Percentiles rank a stretch among this genome's conserved stretches.
Conservation (phyloP, 2,113 vertebrate genomes). For the Tamias sibiricus region DNA sequence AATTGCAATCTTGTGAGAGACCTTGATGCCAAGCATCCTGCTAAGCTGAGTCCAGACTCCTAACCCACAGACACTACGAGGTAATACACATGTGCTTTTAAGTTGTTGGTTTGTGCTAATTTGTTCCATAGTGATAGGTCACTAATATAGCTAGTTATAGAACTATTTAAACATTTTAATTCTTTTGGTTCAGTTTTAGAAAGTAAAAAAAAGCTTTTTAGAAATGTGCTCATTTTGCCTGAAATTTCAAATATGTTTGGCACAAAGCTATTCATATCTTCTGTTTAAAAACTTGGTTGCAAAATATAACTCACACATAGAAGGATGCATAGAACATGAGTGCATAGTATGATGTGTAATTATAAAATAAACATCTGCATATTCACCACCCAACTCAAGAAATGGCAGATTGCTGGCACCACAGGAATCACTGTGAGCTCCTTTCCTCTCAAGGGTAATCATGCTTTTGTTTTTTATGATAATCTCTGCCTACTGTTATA, state of each 20-base stretch:
- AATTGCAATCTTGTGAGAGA: not conserved
- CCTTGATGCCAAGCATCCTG: not conserved
- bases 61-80: not conserved
- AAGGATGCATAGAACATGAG: conserved; percentile 8
- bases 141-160: not conserved
- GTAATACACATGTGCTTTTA: not conserved
- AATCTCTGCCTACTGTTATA: not conserved
- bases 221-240: not conserved
- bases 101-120: not conserved
- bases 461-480: not conserved
- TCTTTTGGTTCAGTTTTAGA: not conserved
- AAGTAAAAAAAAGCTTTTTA: not conserved
- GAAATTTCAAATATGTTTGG: not conserved
- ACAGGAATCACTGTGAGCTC: not conserved
- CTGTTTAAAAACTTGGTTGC: not conserved
- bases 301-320: not conserved
- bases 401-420: not conserved
- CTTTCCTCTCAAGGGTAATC: not conserved
- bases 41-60: not conserved
- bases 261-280: not conserved
- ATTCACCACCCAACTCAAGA: not conserved
- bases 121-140: not conserved
- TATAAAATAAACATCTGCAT: conserved; percentile 19
- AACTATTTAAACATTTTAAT: not conserved
- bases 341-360: not conserved